phyloP scores from a whole-genome alignment of 2,113 vertebrate genomes.

The Gulo gulo region DNA sequence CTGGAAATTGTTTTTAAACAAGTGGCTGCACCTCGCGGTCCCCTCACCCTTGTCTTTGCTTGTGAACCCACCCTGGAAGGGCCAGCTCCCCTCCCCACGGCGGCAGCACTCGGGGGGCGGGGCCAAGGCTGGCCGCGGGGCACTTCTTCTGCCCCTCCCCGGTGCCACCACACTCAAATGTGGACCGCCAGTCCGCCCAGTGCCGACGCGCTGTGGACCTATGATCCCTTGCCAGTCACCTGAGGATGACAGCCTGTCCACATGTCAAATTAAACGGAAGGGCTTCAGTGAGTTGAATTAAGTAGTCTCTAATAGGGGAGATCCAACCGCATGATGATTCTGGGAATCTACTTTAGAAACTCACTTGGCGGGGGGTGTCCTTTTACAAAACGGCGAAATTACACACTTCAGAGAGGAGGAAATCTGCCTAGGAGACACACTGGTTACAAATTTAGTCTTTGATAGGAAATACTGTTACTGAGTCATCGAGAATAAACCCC shows the following conservation, averaged over 20 bases:
- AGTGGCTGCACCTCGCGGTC: not conserved
- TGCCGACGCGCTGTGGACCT: not conserved
- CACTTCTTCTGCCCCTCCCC: not conserved
- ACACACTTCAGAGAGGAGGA: not conserved
- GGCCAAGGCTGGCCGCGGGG: not conserved
- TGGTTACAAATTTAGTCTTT: not conserved
- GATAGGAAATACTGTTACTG: not conserved
- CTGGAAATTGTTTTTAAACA: not conserved
- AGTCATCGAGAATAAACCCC: conserved; percentile 5
- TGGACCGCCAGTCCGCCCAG: not conserved
- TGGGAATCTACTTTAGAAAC: not conserved
- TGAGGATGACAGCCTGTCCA: not conserved
- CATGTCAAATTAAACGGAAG: not conserved
- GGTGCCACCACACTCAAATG: not conserved
- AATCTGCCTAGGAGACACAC: not conserved
- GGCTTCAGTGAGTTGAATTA: not conserved
- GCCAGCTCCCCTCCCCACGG: not conserved
- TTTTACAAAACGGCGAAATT: conserved; percentile 19
- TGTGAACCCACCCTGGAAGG: not conserved
- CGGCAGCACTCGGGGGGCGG: not conserved
- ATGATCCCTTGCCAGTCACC: not conserved
- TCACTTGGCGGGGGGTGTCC: not conserved
- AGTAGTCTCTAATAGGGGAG: not conserved
- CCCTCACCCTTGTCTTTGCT: not conserved
- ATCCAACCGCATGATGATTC: not conserved